Evolutionary conservation across 1,140 invertebrate genomes (phyloP), one percentile per base, ranked within the genome.

Genomic region (Babylonia areolata): DNA sequence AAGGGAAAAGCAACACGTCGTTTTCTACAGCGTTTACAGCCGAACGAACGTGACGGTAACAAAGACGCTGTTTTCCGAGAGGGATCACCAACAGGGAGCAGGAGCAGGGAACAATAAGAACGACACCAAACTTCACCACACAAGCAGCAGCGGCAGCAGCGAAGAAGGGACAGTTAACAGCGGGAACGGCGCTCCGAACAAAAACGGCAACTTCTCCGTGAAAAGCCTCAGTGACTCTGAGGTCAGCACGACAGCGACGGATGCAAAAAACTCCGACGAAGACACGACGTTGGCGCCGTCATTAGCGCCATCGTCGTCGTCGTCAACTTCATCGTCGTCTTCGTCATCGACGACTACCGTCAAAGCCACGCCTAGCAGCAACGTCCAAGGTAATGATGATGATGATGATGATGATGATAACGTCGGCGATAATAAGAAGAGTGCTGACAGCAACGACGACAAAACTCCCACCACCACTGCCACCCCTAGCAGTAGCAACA

Each of bases 1-100:
- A 54, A 42, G 54, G 78, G 78, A 80, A 54, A 42, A 80, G 78
- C 78, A 54, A n/a, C 42, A 39, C 78, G 78, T 54, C 23, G 28
- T 80, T 17, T 58, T 80, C 40, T 80, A 20, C 46, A 54, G 28
- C 46, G 40, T 80, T 1, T 51, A 54, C 42, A 80, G 46, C n/a
- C 23, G 31, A 5, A 80, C 78, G 11, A 80, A 58, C 31, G 78
- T 58, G 40, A 58, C 46, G 28, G 11, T 80, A 28, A 54, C 78
- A 1, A 58, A 11, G 23, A 64, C 58, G 23, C 46, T 17, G 28
- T 46, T 40, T 35, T 15, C 46, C 46, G 46, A 51, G 46, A 51
- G 9, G 46, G 17, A 9, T n/a, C n/a, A n/a, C n/a, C n/a, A n/a
- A n/a, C n/a, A n/a, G n/a, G n/a, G n/a, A n/a, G n/a, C n/a, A n/a